These are phyloP conservation scores for Sicus ferrugineus DNA, from an alignment of 2,888 invertebrate genomes.

Conservation along the genomic window DNA sequence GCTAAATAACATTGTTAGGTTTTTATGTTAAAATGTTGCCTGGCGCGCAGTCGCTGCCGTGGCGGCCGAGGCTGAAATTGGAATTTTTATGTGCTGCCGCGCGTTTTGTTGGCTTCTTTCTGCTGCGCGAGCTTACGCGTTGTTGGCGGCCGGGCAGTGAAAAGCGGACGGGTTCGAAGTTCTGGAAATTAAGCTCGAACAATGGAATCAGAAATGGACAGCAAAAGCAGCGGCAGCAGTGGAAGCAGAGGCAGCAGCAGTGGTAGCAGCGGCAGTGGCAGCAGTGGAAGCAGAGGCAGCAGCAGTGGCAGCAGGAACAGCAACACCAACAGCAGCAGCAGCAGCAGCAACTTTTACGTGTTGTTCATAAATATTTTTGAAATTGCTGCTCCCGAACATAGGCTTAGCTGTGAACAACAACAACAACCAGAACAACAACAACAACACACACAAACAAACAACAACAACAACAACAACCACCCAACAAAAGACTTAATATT, in stretches of 20 bases:
- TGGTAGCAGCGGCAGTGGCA: no score
- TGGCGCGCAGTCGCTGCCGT: conserved; percentile 28
- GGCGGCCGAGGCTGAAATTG: conserved; percentile 22
- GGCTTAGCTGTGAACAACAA: background rate
- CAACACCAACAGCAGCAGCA: no score
- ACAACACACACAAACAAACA: no score
- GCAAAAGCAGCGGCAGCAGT: background rate
- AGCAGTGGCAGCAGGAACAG: no score
- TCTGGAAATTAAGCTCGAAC: conserved; percentile 11
- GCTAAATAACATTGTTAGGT: conserved; percentile 65
- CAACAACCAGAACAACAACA: background rate
- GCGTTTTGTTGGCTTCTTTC: conserved; percentile 28
- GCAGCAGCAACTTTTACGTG: background rate
- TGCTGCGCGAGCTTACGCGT: conserved; percentile 32
- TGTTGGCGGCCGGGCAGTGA: background rate
- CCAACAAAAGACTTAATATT: background rate
- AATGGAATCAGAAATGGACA: conserved; percentile 20
- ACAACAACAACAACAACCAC: no score
- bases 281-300: no score
- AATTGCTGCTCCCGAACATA: background rate
- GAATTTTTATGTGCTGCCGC: conserved; percentile 36
- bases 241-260: no score
- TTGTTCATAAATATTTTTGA: background rate
- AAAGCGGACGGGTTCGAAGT: background rate
- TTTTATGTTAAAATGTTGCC: conserved; percentile 39